Conservation (phyloP, 2,797 vertebrate genomes). For the Hirundo rustica region DNA sequence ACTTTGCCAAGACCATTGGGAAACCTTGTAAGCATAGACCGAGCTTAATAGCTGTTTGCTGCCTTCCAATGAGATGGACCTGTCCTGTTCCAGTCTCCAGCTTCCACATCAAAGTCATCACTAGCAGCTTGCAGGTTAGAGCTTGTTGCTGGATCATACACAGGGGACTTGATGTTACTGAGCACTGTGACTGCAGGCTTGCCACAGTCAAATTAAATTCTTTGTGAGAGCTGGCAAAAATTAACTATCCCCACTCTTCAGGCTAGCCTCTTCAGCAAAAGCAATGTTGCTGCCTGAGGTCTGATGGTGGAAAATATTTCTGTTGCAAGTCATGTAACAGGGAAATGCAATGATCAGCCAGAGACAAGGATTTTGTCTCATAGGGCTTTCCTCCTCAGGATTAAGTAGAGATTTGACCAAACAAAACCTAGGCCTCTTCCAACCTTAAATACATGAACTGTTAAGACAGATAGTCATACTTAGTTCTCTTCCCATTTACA, state of each 20-base stretch:
- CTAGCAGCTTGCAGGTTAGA: not conserved
- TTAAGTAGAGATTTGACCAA: not conserved
- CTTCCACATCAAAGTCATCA: not conserved
- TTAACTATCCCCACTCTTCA: not conserved
- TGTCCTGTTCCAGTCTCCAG: not conserved
- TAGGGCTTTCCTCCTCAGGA: not conserved
- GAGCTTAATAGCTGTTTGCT: not conserved
- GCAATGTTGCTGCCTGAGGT: not conserved
- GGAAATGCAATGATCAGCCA: not conserved
- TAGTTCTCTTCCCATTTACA: not conserved
- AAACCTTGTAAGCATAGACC: not conserved
- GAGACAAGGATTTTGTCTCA: not conserved
- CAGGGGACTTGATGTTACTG: not conserved
- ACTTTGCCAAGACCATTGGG: not conserved
- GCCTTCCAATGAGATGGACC: not conserved
- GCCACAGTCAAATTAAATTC: not conserved
- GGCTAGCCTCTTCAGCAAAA: not conserved
- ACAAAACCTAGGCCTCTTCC: not conserved
- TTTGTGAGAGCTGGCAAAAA: not conserved
- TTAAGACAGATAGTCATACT: not conserved
- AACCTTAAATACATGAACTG: not conserved
- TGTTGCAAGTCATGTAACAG: not conserved
- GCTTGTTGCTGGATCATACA: not conserved
- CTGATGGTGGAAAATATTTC: not conserved
- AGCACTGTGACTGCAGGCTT: not conserved